Base-by-base conservation (phyloP, 2,113 vertebrate species). In the Ivindomyrus marchei region DNA sequence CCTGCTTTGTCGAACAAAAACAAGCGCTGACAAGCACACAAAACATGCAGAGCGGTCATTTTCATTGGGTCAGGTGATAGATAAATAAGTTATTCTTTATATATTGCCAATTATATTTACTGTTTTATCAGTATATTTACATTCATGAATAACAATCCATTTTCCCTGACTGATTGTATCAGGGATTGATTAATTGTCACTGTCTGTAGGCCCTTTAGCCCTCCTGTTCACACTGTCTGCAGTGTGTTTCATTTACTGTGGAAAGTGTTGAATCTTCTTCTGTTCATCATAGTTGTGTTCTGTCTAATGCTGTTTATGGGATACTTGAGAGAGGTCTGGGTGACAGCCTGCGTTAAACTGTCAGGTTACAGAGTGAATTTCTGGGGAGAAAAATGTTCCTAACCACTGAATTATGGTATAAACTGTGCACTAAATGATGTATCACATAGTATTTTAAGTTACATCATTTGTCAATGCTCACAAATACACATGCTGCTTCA, bases 331-430 rank as follows among this genome's bases (percentile, higher is more conserved):
- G 6, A 24, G 77, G 31, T 19, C 3, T 17, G 10, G 93, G 94
- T 94, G 94, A 93, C 92, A 95, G 93, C 90, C 93, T 93, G 93
- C 92, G 92, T 94, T 91, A 70, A 93, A 91, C 95, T 96, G 95
- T 95, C 95, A 93, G 58, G n/a, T 47, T 27, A 11, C 46, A 4
- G 45, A 85, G 83, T 42, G 74, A 39, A 39, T 39, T 11, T 39
- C 70, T 39, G 70, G 31, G 31, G 31, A 77, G 31, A 77, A 74
- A 74, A 74, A 36, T 74, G 66, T 74, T 36, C n/a, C 66, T 36
- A 74, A 21, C 70, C 4, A 77, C 11, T 31, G 70, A 77, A 80
- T 80, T 42, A 80, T 42, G 74, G 36, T 39, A 80, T 80, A 80
- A 42, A 80, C 36, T 80, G 74, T 19, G 39, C 62, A 31, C 62